phyloP scores from a whole-genome alignment of 1,140 invertebrate species.

The Coenobita brevimanus region DNA sequence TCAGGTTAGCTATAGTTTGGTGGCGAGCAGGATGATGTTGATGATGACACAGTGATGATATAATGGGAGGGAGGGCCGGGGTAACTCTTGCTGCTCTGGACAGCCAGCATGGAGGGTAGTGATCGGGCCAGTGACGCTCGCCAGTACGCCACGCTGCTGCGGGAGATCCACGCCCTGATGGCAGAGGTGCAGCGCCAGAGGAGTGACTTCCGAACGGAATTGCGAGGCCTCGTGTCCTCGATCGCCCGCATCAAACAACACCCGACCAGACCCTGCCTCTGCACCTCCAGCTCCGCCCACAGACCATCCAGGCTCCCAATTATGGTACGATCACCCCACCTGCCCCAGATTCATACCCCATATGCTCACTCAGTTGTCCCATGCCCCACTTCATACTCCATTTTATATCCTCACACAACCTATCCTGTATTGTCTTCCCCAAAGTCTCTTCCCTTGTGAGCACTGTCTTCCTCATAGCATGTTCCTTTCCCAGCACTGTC shows the following conservation, averaged over 20 bases:
- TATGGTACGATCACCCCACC: slow-evolving; percentile 17
- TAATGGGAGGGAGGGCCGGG: not conserved
- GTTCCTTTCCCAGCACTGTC: too few species aligned
- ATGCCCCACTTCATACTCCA: too few species aligned
- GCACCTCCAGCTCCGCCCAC: slow-evolving; percentile 5
- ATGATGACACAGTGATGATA: not conserved
- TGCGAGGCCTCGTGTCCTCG: slow-evolving; percentile 42
- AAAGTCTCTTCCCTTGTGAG: too few species aligned
- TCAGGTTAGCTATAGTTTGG: slow-evolving; percentile 43
- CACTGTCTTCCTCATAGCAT: too few species aligned
- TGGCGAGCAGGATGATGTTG: not conserved
- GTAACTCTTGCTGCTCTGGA: not conserved
- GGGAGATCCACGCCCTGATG: slow-evolving; percentile 51
- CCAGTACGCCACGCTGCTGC: slow-evolving; percentile 36
- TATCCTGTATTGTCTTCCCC: too few species aligned
- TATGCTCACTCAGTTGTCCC: too few species aligned
- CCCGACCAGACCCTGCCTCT: slow-evolving; percentile 21
- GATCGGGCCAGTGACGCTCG: not conserved
- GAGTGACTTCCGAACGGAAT: slow-evolving; percentile 38
- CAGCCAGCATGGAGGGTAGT: not conserved
- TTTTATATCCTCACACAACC: too few species aligned
- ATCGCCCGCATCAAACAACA: slow-evolving; percentile 26
- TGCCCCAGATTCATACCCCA: too few species aligned
- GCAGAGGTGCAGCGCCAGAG: slow-evolving; percentile 38
- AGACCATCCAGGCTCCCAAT: slow-evolving; percentile 26